Evolutionary conservation across 1,140 invertebrate species (phyloP), one percentile per base, ranked within the genome.

Genomic region (Pissodes strobi): DNA sequence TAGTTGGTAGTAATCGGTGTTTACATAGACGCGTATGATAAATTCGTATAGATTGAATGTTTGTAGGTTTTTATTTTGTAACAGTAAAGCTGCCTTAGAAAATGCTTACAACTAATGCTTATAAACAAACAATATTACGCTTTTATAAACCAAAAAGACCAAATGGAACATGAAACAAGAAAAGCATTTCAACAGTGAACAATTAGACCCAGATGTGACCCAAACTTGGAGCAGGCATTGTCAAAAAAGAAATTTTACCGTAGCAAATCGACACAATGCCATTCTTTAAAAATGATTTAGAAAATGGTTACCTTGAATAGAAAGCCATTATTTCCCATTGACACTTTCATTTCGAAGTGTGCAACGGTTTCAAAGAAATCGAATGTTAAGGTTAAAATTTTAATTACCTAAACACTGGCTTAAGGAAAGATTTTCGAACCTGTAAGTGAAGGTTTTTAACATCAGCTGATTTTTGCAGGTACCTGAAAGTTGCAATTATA

Each of bases 221-320:
- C 48, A 51, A 30, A 51, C 6, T 51, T 45, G 18, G 43, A 22
- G 19, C 43, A 4, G 4, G 25, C 12, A 49, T 49, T 49, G 46
- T 25, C 13, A 34, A 18, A 34, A 18, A 34, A 53, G 34, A 43
- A 57, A 57, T 57, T 37, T 13, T 23, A 48, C 57, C 57, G 15
- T 46, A 37, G 38, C 57, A 23, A 37, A 59, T 48, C 12, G 5
- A 13, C 41, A 43, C 17, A 59, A 30, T 34, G 17, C 18, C 23
- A 10, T 12, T 46, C 38, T 22, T 51, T 49, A 17, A 25, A 1
- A 43, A 18, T 38, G 43, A 49, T 55, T 45, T 52, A 55, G 51
- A 64, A 64, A 64, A 64, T 64, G 61, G 61, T 64, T 27, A 64
- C 61, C 52, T 48, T 56, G 39, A 64, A 64, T 48, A 30, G 41